Evolutionary conservation across 1,140 invertebrate genomes (phyloP), one percentile per base, ranked within the genome.

Genomic region (Reticulitermes speratus): DNA sequence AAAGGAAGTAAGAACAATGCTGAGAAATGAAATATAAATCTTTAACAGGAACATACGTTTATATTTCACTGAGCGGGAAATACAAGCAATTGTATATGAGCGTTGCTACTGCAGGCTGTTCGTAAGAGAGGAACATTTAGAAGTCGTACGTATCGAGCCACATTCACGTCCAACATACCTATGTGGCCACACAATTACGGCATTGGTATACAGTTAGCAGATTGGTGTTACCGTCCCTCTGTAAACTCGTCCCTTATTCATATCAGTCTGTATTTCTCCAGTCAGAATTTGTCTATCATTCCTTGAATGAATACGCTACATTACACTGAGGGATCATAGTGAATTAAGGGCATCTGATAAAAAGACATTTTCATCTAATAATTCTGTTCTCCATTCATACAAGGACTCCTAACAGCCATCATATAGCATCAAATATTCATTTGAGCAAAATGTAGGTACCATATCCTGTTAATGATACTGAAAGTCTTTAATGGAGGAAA

Each of bases 31-130:
- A 55, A 19, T 2, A 52, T 1, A 5, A 55, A 16, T 55, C 45
- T 55, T 84, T 84, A 84, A 84, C 84, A 84, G 84, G 45, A 84
- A 84, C 84, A 45, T 84, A 84, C 84, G 84, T 84, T 84, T 84
- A 84, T 84, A 55, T 84, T 84, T 84, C 48, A 52, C 48, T 55
- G 84, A 75, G 65, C 65, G 48, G 48, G 84, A 84, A 84, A 55
- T 84, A 84, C 84, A 84, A 84, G 84, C 84, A 84, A 65, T 32
- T 7, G 84, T 32, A 84, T 45, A 65, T 59, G 44, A 84, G 45
- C 84, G 55, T 32, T 45, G 19, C 48, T 65, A 59, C 84, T 45
- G 59, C 30, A 84, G 45, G 84, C 30, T 55, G 52, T 55, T 55
- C 5, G 25, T 30, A 3, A 30, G 65, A n/a, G 25, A 75, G 65